phyloP scores from a whole-genome alignment of 2,113 vertebrate species.

The Pleuronectes platessa region DNA sequence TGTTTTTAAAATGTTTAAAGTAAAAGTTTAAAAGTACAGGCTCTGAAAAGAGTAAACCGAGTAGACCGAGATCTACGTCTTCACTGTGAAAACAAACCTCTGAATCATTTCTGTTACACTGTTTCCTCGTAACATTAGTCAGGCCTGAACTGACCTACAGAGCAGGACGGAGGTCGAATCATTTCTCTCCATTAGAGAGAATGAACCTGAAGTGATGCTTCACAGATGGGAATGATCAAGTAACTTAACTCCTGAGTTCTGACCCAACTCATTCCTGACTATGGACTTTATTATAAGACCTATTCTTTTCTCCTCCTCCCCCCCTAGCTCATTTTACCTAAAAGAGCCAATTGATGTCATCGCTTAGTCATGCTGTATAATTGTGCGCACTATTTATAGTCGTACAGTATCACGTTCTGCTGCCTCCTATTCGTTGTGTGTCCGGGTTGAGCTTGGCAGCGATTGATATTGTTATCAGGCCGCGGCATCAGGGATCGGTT shows the following conservation, averaged over 20 bases:
- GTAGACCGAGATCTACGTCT: neutral
- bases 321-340: slow-evolving; percentile 17
- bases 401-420: slow-evolving; percentile 33
- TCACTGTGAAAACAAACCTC: neutral
- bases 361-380: slow-evolving; percentile 42
- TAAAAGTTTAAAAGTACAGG: too few relatives aligned
- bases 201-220: neutral
- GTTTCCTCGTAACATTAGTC: slow-evolving; percentile 10
- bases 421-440: slow-evolving; percentile 49
- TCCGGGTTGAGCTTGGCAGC: slow-evolving; percentile 39
- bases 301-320: neutral
- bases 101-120: slow-evolving; percentile 6
- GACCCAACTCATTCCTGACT: neutral
- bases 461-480: slow-evolving; percentile 65
- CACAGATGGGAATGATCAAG: slow-evolving; percentile 6
- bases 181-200: slow-evolving; percentile 23
- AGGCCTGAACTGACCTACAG: slow-evolving; percentile 6
- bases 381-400: slow-evolving; percentile 49
- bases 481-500: slow-evolving; percentile 76
- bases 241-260: slow-evolving; percentile 1
- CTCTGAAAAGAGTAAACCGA: too few relatives aligned
- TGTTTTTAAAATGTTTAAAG: too few relatives aligned
- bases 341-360: slow-evolving; percentile 24
- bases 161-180: slow-evolving; percentile 6
- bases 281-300: slow-evolving; percentile 5